Conservation (phyloP, 2,797 vertebrate species). For the Antrozous pallidus region DNA sequence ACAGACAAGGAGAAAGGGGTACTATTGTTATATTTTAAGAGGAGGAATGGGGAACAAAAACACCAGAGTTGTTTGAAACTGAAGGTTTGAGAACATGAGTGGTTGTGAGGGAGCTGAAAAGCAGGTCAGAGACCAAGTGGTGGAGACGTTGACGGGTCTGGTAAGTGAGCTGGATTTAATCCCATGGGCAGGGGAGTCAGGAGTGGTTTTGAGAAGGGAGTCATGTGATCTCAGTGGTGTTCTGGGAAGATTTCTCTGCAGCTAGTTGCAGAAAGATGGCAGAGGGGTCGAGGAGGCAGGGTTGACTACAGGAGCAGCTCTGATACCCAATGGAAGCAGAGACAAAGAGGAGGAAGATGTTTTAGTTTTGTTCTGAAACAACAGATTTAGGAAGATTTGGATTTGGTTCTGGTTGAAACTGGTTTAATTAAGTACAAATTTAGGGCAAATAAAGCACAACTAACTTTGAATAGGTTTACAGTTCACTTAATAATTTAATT, state of each 20-base stretch:
- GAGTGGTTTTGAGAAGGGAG: constrained; percentile 2
- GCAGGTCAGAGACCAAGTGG: neutral
- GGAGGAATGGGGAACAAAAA: neutral
- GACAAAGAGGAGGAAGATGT: neutral
- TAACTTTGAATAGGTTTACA: too few relatives aligned
- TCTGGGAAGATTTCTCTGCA: neutral
- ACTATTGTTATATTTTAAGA: neutral
- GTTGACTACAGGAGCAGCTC: neutral
- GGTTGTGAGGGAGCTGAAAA: neutral
- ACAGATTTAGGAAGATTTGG: neutral
- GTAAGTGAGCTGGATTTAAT: neutral
- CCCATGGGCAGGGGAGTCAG: neutral
- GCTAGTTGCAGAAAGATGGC: neutral
- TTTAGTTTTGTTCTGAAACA: constrained; percentile 1
- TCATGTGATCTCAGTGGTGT: neutral
- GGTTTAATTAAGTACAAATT: constrained; percentile 39
- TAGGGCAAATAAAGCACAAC: neutral
- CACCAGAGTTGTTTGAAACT: neutral
- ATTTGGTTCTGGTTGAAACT: neutral
- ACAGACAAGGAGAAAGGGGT: neutral
- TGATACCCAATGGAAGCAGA: neutral
- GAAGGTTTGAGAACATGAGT: neutral
- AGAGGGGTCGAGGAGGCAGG: neutral
- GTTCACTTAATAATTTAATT: neutral
- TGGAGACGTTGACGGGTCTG: neutral